Base-by-base conservation (phyloP, 2,888 invertebrate species). In the Chymomyza caudatula region DNA sequence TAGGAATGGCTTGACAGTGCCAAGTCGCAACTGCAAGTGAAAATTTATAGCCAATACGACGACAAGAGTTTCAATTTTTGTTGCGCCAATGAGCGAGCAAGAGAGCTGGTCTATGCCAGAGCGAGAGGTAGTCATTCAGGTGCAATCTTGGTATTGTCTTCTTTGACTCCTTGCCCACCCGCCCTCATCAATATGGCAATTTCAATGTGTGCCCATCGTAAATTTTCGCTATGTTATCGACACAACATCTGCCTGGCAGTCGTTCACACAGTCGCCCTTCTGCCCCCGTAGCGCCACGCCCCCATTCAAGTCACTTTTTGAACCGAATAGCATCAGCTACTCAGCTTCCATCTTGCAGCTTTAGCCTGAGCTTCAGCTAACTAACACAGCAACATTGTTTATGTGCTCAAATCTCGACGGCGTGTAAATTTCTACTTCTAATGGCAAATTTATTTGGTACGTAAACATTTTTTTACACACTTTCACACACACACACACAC, bases 201-300 rank as follows among this genome's bases (percentile, higher is more conserved):
- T 78, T 78, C 75, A 82, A 76, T 86, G 82, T 85, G 75, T 80
- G 73, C 70, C 69, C 76, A 76, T 80, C 86, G 87, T 86, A 86
- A 86, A 87, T 87, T 86, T 76, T 73, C 71, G 76, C 79, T 81
- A 81, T 70, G 56, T 67, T 69, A 77, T 75, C 77, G 68, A 67
- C 71, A 68, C 67, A 67, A 63, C 54, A 65, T 20, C 19, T 37
- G 52, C 43, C 42, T 37, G 8, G 29, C 56, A 56, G 56, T 42
- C 19, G 6, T 49, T n/a, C n/a, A n/a, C n/a, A n/a, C n/a, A n/a
- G 49, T 15, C 49, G 3, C n/a, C 44, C 20, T 19, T 22, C n/a
- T n/a, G n/a, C n/a, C 1, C 51, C 20, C 51, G 0, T 1, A 17
- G 0, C 44, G 5, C 15, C 43, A 6, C 11, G 17, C 20, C 5